Base-by-base conservation (phyloP, 2,888 invertebrate genomes). In the Eurytoma californica region DNA sequence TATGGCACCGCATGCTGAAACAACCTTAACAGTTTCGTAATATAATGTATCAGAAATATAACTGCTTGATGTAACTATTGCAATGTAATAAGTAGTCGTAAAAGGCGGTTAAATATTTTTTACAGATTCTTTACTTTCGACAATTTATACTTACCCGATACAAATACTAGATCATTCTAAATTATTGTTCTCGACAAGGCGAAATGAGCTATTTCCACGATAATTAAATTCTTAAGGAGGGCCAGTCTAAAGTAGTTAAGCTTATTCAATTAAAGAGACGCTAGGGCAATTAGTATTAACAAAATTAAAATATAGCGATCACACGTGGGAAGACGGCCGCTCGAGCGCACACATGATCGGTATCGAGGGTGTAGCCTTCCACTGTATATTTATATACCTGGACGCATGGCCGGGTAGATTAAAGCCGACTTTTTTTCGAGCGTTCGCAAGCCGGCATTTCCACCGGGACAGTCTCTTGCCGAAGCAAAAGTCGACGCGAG, bases 261-360 rank as follows among this genome's bases (percentile, higher is more conserved):
- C 60, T 39, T 60, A 60, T 39, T 63, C 39, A 63, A 63, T 63
- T 63, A 63, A 18, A 24, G n/a, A 7, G 16, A 9, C 47, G 55
- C 55, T 47, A 4, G 20, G 75, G 7, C 58, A 73, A 75, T 79
- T 28, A 60, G 24, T 18, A 65, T 58, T 20, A 65, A 67, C 63
- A 63, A 63, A 79, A 58, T 69, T 30, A 70, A 66, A 63, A 13
- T 39, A 63, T 47, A 53, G 47, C 16, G 68, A 39, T 7, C 55
- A 49, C 61, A 20, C 81, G 79, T 81, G 81, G 77, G 81, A 81
- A 81, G 79, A 72, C 30, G 74, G 75, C 77, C 70, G 74, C 74
- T 81, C 68, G 77, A 74, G 63, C 72, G 67, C 74, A 74, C 78
- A 68, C 78, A 75, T 81, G 79, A 81, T 79, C 81, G 65, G 76